Evolutionary conservation across 2,797 vertebrate species (phyloP), one percentile per base, ranked within the genome.

Genomic region (Hafferia zeledoni): DNA sequence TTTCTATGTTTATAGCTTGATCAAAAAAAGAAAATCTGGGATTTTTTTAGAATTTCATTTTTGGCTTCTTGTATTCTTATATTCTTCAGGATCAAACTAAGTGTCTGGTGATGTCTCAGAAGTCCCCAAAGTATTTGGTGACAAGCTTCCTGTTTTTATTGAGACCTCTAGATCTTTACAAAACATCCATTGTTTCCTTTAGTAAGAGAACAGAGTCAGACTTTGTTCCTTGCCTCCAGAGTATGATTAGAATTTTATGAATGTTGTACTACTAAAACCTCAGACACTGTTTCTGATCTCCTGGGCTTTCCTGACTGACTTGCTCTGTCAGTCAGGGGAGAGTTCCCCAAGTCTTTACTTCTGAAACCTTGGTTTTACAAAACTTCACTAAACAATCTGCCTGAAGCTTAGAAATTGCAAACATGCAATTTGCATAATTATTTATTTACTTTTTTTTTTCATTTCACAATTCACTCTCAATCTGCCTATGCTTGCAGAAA

Each of bases 21-120:
- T 50, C 1, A 25, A 41, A 60, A 55, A 63, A 18, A 13, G 1
- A 20, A 61, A 74, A 43, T 8, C 2, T 23, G 3, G 3, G 8
- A 2, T 1, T 8, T 52, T 50, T 47, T 15, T 41, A 33, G 12
- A 22, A 17, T 24, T 37, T 31, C 31, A n/a, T 83, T 61, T 16
- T 43, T 41, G 4, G 3, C 2, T 61, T 87, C 25, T 55, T 78
- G 6, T 33, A 35, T 53, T 76, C 27, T 53, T 43, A 7, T 14
- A 27, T 37, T 59, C 11, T 74, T 82, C 41, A 47, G 31, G 22
- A 67, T 72, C 6, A 35, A 76, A 88, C 33, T 49, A 67, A 63
- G 17, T 53, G 13, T 39, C 30, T 57, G 11, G 2, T 9, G 6
- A 30, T 52, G 6, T 49, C 41, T 64, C 25, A 75, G 68, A 4